Base-by-base conservation (phyloP, 2,888 invertebrate species). In the Atethmia centrago region DNA sequence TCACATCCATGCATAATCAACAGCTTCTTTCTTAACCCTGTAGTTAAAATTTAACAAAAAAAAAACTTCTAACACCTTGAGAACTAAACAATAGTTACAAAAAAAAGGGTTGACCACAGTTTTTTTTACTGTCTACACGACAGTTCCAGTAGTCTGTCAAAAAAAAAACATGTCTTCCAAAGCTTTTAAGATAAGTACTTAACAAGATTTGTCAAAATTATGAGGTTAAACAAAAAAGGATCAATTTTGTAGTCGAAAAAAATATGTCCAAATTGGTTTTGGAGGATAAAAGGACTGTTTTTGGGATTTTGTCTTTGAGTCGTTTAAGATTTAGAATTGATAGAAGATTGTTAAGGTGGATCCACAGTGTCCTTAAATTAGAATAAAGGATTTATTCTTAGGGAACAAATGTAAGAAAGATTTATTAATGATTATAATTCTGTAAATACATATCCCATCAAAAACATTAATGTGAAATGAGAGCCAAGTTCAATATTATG, bases 141-240 rank as follows among this genome's bases (percentile, higher is more conserved):
- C 36, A 53, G 28, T 47, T 69, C 42, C 75, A 49, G 75, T 61
- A 75, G 75, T 25, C 3, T 16, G 0, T 2, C 10, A 61, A 74
- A 62, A 69, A 62, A 69, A 74, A 69, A 69, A 61, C 10, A 36
- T 69, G 75, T 53, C 59, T 25, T 16, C 4, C 21, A 55, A 69
- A 21, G 75, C 75, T 75, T 69, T 75, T 75, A 69, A 62, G 75
- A 69, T 75, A 69, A 61, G 19, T 7, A 16, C 8, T 4, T 68
- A 68, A 75, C 53, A 16, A 47, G 74, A 75, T 68, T 74, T 75
- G 74, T 68, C 75, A 61, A 61, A 42, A 40, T 61, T 59, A 40
- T 53, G 67, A 47, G 51, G 51, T 67, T 75, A 61, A 3, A 69
- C 40, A 69, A 75, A 75, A 75, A 75, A 53, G 3, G 12, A 68